These are phyloP conservation scores for Squalus acanthias DNA, from an alignment of 2,797 vertebrate genomes.

Conservation along the genomic window DNA sequence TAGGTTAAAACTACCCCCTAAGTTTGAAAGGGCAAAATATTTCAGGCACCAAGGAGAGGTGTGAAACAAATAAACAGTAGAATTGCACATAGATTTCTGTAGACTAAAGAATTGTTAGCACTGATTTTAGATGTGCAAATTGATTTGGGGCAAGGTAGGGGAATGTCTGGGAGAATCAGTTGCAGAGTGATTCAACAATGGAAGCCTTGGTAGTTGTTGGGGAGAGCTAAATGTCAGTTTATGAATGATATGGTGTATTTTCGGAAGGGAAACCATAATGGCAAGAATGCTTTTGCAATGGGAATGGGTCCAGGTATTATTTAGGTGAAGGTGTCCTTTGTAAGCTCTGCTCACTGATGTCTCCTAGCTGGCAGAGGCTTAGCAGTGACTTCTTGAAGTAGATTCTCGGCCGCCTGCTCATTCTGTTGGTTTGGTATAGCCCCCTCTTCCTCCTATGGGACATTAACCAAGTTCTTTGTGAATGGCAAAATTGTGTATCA, in stretches of 20 bases:
- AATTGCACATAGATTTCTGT: neutral
- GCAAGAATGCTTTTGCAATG: neutral
- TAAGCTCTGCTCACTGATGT: neutral
- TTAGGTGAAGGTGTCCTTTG: neutral
- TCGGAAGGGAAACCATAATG: neutral
- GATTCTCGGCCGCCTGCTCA: neutral
- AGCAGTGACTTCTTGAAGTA: neutral
- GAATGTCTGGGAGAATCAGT: neutral
- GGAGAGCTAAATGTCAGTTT: neutral
- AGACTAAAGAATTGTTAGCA: neutral
- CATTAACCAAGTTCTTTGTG: neutral
- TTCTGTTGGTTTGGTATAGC: neutral
- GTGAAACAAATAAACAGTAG: neutral
- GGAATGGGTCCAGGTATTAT: neutral
- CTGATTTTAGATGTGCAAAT: neutral
- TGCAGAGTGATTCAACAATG: neutral
- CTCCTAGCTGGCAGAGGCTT: neutral
- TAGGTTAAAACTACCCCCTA: neutral
- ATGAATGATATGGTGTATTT: neutral
- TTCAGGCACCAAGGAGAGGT: neutral
- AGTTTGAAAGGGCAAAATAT: neutral
- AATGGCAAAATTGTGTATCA: neutral
- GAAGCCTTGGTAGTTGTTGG: neutral
- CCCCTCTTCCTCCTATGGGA: neutral
- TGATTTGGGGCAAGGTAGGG: neutral